These are phyloP conservation scores for Zosterops hypoxanthus DNA, from an alignment of 2,113 vertebrate genomes.

Conservation along the genomic window DNA sequence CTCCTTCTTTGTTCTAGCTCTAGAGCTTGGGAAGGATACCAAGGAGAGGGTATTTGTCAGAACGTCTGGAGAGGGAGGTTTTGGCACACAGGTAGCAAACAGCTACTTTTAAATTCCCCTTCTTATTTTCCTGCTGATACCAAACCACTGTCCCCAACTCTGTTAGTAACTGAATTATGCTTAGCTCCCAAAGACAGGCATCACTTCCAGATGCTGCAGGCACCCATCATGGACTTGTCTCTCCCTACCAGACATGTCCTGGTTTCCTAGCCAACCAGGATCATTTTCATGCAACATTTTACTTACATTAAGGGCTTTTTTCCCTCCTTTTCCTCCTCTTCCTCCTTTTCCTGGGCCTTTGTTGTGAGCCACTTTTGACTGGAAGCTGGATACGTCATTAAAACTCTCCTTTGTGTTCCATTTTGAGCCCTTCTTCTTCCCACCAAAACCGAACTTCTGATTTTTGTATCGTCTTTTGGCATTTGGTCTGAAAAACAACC, in stretches of 20 bases:
- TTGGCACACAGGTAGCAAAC: neutral
- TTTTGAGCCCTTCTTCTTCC: slow-evolving; percentile 93
- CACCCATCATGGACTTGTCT: neutral
- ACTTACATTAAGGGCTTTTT: slow-evolving; percentile 80
- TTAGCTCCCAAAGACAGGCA: neutral
- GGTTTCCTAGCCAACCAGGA: neutral
- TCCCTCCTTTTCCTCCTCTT: slow-evolving; percentile 71
- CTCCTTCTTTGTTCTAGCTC: neutral
- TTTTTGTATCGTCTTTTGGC: slow-evolving; percentile 93
- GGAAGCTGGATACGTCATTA: slow-evolving; percentile 89
- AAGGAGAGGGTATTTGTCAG: neutral
- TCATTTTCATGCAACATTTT: neutral
- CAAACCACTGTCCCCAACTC: neutral
- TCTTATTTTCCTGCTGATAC: neutral
- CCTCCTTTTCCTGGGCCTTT: slow-evolving; percentile 73
- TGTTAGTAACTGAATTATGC: neutral
- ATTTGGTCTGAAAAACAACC: slow-evolving; percentile 77
- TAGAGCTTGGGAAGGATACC: neutral
- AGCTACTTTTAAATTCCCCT: neutral
- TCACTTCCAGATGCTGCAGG: neutral
- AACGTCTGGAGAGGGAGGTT: neutral
- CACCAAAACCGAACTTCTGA: slow-evolving; percentile 95
- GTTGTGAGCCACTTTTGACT: slow-evolving; percentile 82
- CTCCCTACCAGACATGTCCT: neutral
- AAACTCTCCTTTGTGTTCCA: slow-evolving; percentile 95